Conservation (phyloP, 1,140 invertebrate genomes). For the Drosophila equinoxialis region DNA sequence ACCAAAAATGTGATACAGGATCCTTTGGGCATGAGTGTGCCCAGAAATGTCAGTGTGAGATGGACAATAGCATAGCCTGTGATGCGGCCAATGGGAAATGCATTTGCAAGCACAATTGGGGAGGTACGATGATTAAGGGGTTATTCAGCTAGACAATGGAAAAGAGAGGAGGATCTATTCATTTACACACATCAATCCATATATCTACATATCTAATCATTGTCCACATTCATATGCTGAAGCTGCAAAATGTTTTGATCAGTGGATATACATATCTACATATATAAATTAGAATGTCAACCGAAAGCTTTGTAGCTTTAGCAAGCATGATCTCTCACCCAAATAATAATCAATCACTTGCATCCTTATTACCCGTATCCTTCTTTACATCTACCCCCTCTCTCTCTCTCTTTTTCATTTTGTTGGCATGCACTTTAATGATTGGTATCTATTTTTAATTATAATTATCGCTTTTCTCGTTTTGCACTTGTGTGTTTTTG, state of each 20-base stretch:
- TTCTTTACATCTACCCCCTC: background rate
- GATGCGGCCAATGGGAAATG: constrained; percentile 92
- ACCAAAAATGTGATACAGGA: constrained; percentile 88
- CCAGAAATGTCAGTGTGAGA: constrained; percentile 89
- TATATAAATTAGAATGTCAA: background rate
- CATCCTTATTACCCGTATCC: constrained; percentile 17
- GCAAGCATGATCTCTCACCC: background rate
- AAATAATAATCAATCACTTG: background rate
- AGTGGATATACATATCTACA: background rate
- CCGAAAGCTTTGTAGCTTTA: constrained; percentile 11
- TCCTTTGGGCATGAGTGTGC: constrained; percentile 89
- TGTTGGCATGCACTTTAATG: constrained; percentile 23
- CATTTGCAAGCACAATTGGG: constrained; percentile 90
- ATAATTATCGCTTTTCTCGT: constrained; percentile 68
- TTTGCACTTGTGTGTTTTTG: constrained; percentile 61
- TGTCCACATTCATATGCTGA: background rate
- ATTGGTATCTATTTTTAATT: constrained; percentile 37
- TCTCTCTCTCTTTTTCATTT: constrained; percentile 18
- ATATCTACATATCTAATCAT: background rate
- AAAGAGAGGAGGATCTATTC: constrained; percentile 1
- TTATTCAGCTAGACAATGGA: background rate
- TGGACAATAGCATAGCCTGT: constrained; percentile 89
- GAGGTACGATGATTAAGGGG: constrained; percentile 85
- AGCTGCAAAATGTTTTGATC: background rate
- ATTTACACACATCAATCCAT: background rate